Percentiles rank a stretch among this genome's conserved stretches.
Conservation (phyloP, 2,888 invertebrate species). For the Plemyria rubiginata region DNA sequence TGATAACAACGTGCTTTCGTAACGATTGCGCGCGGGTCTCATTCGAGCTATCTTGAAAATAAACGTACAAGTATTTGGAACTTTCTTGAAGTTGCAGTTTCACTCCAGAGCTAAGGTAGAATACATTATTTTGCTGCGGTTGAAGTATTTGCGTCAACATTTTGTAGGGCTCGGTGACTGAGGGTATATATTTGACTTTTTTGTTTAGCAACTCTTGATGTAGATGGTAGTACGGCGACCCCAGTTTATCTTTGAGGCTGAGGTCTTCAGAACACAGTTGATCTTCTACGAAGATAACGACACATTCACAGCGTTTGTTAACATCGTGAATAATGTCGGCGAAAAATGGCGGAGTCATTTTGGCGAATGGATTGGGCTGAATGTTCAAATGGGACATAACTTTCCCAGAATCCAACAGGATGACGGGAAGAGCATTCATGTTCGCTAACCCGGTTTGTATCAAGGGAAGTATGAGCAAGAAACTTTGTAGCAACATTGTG, state of each 20-base stretch:
- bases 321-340: conserved; percentile 51
- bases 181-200: conserved; percentile 60
- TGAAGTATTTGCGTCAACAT: conserved; percentile 50
- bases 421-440: conserved; percentile 54
- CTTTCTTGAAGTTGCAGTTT: conserved; percentile 48
- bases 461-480: conserved; percentile 22
- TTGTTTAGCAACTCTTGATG: conserved; percentile 46
- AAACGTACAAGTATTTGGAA: conserved; percentile 60
- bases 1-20: conserved; percentile 61
- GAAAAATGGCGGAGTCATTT: conserved; percentile 49
- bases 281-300: conserved; percentile 66
- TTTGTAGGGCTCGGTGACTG: conserved; percentile 57
- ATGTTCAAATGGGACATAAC: conserved; percentile 43
- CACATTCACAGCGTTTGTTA: conserved; percentile 45
- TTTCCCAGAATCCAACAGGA: conserved; percentile 57
- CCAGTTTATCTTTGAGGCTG: conserved; percentile 53
- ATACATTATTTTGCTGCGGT: conserved; percentile 48
- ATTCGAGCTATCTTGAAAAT: conserved; percentile 54
- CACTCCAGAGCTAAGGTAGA: conserved; percentile 43
- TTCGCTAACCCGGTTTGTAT: conserved; percentile 31
- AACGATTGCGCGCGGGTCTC: conserved; percentile 50
- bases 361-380: conserved; percentile 58
- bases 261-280: conserved; percentile 63
- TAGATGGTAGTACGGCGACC: conserved; percentile 58
- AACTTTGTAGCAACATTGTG: conserved; percentile 18